Base-by-base conservation (phyloP, 2,888 invertebrate species). In the Tenthredo scrophulariae region DNA sequence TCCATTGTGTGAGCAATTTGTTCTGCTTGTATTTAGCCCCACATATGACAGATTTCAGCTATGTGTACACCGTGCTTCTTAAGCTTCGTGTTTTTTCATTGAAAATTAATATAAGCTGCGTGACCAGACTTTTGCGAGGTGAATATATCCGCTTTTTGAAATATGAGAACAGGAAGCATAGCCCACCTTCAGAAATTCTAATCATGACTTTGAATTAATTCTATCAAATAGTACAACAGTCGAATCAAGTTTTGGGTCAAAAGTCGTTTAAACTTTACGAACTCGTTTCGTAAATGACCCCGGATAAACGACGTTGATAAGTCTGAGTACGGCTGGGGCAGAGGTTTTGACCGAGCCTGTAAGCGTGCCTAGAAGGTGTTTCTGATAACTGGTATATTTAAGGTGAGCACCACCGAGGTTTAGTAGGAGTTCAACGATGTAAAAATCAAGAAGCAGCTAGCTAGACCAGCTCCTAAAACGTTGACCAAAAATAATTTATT, bases 401-500 rank as follows among this genome's bases (percentile, higher is more conserved):
- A 54, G 79, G 58, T 62, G 58, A 79, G 29, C 79, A 58, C 9
- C 15, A 6, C 29, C 50, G 29, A 26, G 54, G 29, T 18, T 33
- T 5, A n/a, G 54, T 77, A 33, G 50, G 29, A 74, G 74, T 40
- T 37, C 26, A 46, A 29, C 75, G 46, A 46, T 58, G 22, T 80
- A 62, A 62, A 62, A 77, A 50, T 26, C 54, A 62, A 80, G 58
- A 80, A 80, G 80, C 26, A 40, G 80, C 37, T 37, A 40, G 80
- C 37, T 37, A 22, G 80, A 62, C 80, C 80, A 62, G 80, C 37
- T 80, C n/a, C 13, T 83, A 29, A 50, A 83, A 83, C 50, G 65
- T 43, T 50, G 83, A 33, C 83, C 83, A 83, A 83, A 83, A 83
- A 67, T 83, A 65, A 83, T 83, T 70, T 70, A 50, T 72, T 85